A percentile compares a stretch with the other conserved stretches of the same genome.
These are phyloP conservation scores for Brachionus sp. DNA, from an alignment of 1,140 invertebrate species.

Conservation along the genomic window DNA sequence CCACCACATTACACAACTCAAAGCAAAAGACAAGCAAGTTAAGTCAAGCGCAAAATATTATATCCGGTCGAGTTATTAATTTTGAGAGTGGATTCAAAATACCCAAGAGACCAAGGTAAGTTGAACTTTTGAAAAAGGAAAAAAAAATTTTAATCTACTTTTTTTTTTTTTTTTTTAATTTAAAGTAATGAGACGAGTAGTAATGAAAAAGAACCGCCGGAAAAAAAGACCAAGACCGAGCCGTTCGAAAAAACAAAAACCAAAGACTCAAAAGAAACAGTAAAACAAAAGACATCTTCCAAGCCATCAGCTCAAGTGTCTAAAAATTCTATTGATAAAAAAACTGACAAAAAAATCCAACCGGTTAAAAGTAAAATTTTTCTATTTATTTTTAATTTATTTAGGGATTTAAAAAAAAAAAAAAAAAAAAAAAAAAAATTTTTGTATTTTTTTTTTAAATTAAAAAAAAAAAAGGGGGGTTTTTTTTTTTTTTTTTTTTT, in stretches of 20 bases:
- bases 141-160: too few species aligned
- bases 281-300: not conserved
- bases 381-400: not conserved
- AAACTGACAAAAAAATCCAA: not conserved
- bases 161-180: not conserved
- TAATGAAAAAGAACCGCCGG: not conserved
- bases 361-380: constrained; percentile 25
- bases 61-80: constrained; percentile 13
- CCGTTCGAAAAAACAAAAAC: not conserved
- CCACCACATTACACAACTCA: not conserved
- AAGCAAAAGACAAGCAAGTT: not conserved
- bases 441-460: too few species aligned
- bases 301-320: not conserved
- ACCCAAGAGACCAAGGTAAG: constrained; percentile 21
- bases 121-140: too few species aligned
- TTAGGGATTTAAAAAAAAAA: too few species aligned
- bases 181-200: not conserved
- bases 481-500: not conserved
- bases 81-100: constrained; percentile 23
- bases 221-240: constrained; percentile 11
- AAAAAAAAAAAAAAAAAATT: too few species aligned
- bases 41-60: not conserved
- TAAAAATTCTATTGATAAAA: not conserved
- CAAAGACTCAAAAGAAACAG: constrained; percentile 16
- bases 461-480: too few species aligned